phyloP scores from a whole-genome alignment of 1,140 invertebrate species.

The Dinoponera quadriceps region DNA sequence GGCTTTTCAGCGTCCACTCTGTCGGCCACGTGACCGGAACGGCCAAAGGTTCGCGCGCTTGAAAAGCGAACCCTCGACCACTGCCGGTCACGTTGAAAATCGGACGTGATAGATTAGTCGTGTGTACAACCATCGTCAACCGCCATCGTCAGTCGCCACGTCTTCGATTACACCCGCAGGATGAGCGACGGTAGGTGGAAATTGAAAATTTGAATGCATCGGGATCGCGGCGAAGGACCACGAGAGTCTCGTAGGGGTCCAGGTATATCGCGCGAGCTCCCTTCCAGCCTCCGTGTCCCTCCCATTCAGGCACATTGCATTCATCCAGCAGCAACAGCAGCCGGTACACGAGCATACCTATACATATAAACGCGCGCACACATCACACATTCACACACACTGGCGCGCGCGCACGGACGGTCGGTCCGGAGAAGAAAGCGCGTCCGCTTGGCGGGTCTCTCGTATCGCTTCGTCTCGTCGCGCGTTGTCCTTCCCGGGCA shows the following conservation, averaged over 20 bases:
- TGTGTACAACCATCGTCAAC: neutral
- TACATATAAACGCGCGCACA: neutral
- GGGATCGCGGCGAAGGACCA: neutral
- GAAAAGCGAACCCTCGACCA: neutral
- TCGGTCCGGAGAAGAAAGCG: conserved; percentile 65
- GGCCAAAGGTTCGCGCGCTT: neutral
- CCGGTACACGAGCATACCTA: neutral
- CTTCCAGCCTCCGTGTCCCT: conserved; percentile 1
- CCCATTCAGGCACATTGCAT: conserved; percentile 34
- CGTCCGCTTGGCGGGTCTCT: conserved; percentile 50
- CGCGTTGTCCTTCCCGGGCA: neutral
- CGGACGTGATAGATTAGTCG: neutral
- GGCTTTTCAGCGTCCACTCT: neutral
- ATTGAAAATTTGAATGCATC: neutral
- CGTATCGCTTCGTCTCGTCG: neutral
- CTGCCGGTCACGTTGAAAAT: neutral
- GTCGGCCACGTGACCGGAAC: conserved; percentile 2
- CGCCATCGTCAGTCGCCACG: no score
- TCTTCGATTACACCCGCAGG: no score
- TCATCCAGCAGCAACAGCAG: conserved; percentile 38
- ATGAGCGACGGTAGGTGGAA: neutral
- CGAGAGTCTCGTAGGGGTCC: neutral
- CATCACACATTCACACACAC: neutral
- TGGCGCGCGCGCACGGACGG: conserved; percentile 36
- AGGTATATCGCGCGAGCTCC: neutral